A percentile compares a stretch with the other conserved stretches of the same genome.
phyloP scores from a whole-genome alignment of 2,888 invertebrate genomes.

The Drosophila borealis region DNA sequence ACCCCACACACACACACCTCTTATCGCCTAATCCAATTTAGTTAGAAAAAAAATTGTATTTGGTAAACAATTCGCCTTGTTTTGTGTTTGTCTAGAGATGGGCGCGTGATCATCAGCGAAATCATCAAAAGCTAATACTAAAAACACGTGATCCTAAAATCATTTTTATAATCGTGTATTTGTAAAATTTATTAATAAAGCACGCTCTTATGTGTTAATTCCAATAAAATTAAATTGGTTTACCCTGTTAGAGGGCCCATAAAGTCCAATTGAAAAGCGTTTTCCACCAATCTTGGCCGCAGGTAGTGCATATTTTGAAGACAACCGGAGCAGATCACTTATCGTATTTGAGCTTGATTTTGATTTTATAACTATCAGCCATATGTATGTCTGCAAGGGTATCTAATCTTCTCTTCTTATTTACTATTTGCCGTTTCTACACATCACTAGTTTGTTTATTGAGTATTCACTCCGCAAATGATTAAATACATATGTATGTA shows the following conservation, averaged over 20 bases:
- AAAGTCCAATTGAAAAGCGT: neutral
- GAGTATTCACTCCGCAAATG: neutral
- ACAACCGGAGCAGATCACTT: no score
- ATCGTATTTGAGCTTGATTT: no score
- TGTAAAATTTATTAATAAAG: neutral
- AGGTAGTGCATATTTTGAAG: no score
- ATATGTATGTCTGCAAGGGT: neutral
- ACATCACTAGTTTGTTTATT: neutral
- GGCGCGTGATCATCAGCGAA: constrained; percentile 10
- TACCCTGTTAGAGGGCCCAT: neutral
- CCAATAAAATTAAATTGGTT: neutral
- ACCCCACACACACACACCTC: neutral
- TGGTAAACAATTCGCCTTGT: constrained; percentile 15
- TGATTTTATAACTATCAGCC: neutral
- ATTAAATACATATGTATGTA: neutral
- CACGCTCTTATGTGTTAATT: neutral
- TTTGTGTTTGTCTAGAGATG: constrained; percentile 19
- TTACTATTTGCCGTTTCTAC: neutral
- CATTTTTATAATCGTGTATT: neutral
- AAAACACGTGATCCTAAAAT: constrained; percentile 11
- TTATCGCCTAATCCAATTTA: constrained; percentile 35
- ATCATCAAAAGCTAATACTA: no score
- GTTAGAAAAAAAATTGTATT: constrained; percentile 13
- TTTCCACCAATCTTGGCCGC: no score
- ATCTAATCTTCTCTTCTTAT: constrained; percentile 6